Base-by-base conservation (phyloP, 2,888 invertebrate genomes). In the Eupeodes luniger region DNA sequence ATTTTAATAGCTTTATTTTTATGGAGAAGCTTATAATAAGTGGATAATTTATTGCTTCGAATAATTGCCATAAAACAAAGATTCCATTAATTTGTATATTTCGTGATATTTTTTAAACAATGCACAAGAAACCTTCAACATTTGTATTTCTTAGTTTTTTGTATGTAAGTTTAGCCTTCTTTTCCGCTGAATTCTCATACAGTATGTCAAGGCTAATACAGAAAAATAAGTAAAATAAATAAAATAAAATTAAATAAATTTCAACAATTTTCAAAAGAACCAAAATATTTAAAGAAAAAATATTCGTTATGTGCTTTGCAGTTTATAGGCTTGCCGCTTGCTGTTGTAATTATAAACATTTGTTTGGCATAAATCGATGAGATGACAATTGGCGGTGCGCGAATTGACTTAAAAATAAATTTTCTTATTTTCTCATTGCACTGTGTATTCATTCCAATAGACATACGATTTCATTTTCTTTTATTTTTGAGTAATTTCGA, bases 361-460 rank as follows among this genome's bases (percentile, higher is more conserved):
- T 88, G 88, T 81, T 84, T 84, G 81, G 66, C 84, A 88, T 84
- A 85, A 88, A 84, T 88, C 85, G 88, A 81, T 85, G 77, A 74
- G 77, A 69, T 85, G 88, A 88, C 84, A 85, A 77, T 84, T 81
- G 88, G 84, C 84, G 77, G 88, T 74, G 75, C 75, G 78, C 84
- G 67, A 80, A 67, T 76, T 47, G 59, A 27, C 75, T 81, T 81
- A 85, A 85, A 88, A 88, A 88, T 85, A 88, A 4, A 27, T 62
- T 9, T 12, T 11, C 49, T 40, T 14, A n/a, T 34, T 62, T 14
- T 19, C 27, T 9, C 14, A 12, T 7, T 14, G 40, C 55, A 12
- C 4, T 47, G 4, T 14, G 3, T 14, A 5, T 34, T 3, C 14
- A 27, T 27, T 27, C 11, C 53, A 62, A 51, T 34, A 11, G 66